These are phyloP conservation scores for Synergus itoensis DNA, from an alignment of 2,888 invertebrate species.

Conservation along the genomic window DNA sequence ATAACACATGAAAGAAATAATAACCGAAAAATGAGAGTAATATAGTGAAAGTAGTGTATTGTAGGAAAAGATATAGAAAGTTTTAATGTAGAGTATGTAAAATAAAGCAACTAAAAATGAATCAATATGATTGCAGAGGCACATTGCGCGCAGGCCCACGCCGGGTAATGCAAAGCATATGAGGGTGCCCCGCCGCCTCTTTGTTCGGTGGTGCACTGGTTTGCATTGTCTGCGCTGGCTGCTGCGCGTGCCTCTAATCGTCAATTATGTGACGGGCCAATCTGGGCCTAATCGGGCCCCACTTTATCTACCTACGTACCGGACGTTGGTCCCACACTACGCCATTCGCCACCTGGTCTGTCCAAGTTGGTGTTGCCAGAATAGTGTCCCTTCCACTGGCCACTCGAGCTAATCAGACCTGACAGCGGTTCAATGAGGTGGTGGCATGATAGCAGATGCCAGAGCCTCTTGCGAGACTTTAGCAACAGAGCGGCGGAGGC, in stretches of 20 bases:
- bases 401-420: slow-evolving; percentile 72
- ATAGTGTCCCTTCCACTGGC: slow-evolving; percentile 73
- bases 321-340: slow-evolving; percentile 71
- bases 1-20: background rate
- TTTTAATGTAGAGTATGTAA: slow-evolving; percentile 34
- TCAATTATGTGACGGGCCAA: slow-evolving; percentile 72
- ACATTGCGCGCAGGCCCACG: slow-evolving; percentile 78
- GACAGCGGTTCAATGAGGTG: slow-evolving; percentile 73
- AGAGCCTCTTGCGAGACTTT: slow-evolving; percentile 68
- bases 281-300: slow-evolving; percentile 69
- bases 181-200: slow-evolving; percentile 75
- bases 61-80: slow-evolving; percentile 9
- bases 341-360: slow-evolving; percentile 72
- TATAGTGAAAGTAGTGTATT: slow-evolving; percentile 25
- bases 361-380: slow-evolving; percentile 73
- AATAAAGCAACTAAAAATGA: slow-evolving; percentile 26
- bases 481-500: slow-evolving; percentile 76
- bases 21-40: background rate
- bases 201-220: slow-evolving; percentile 75
- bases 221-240: slow-evolving; percentile 79
- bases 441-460: slow-evolving; percentile 72
- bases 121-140: slow-evolving; percentile 75
- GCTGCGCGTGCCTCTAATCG: slow-evolving; percentile 77
- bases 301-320: slow-evolving; percentile 69
- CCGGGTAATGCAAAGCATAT: slow-evolving; percentile 77